Conservation (phyloP, 2,888 invertebrate species). For the Asteroscopus sphinx region DNA sequence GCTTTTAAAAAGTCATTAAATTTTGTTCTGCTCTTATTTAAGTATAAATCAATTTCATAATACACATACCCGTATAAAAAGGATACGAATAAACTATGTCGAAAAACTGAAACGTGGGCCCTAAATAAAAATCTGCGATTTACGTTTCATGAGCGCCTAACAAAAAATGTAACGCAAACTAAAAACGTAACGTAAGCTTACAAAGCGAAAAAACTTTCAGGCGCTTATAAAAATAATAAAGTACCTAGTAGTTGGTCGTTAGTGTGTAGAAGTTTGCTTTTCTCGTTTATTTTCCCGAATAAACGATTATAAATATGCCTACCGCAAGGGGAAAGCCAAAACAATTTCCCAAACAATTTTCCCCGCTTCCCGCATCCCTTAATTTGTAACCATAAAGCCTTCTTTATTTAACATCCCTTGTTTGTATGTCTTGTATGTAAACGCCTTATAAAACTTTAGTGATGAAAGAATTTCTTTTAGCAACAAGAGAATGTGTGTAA, state of each 20-base stretch:
- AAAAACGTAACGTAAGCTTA: constrained; percentile 6
- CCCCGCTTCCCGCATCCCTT: constrained; percentile 42
- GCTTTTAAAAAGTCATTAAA: too few relatives aligned
- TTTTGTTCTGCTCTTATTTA: not conserved
- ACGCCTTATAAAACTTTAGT: constrained; percentile 56
- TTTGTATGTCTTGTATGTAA: constrained; percentile 39
- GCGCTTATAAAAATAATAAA: constrained; percentile 20
- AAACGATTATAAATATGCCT: constrained; percentile 43
- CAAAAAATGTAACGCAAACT: constrained; percentile 19
- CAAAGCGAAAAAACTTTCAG: constrained; percentile 20
- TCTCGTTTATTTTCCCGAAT: constrained; percentile 32
- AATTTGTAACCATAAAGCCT: constrained; percentile 56
- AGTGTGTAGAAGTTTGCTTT: constrained; percentile 24
- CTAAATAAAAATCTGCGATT: constrained; percentile 10
- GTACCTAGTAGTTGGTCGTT: constrained; percentile 14
- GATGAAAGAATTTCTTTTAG: constrained; percentile 54
- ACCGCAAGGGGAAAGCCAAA: constrained; percentile 52
- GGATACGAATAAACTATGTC: not conserved
- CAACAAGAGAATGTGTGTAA: constrained; percentile 47
- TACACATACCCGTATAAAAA: not conserved
- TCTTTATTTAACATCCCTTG: constrained; percentile 29
- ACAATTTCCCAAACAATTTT: constrained; percentile 67
- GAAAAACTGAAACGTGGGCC: constrained; percentile 1
- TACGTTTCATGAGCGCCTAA: constrained; percentile 26
- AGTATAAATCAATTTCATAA: not conserved